These are phyloP conservation scores for Xyrauchen texanus DNA, from an alignment of 2,113 vertebrate species.

Conservation along the genomic window DNA sequence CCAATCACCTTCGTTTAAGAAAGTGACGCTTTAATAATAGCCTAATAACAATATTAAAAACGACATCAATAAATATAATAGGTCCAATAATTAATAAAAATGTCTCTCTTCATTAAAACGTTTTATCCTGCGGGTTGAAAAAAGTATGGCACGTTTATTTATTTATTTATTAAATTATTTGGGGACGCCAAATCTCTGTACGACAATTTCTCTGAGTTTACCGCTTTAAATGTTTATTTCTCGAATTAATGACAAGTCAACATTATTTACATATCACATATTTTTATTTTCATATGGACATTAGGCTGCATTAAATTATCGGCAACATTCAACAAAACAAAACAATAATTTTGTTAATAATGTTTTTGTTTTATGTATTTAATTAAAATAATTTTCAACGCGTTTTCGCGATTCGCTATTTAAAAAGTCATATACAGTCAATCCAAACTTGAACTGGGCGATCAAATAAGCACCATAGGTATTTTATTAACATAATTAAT, in stretches of 20 bases:
- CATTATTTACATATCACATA: neutral
- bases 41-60: neutral
- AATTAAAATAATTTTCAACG: no score
- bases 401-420: no score
- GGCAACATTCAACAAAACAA: no score
- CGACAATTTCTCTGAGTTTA: slow-evolving; percentile 31
- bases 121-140: neutral
- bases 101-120: neutral
- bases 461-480: no score
- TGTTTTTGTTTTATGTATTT: no score
- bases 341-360: no score
- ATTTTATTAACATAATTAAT: no score
- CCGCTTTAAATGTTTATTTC: slow-evolving; percentile 27
- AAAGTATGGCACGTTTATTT: slow-evolving; percentile 1
- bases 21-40: neutral
- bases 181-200: slow-evolving; percentile 34
- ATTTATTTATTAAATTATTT: no score
- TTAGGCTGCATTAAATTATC: no score
- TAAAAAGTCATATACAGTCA: no score
- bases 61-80: neutral
- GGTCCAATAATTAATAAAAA: neutral
- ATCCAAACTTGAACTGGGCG: no score
- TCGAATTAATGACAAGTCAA: slow-evolving; percentile 22
- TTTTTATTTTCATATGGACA: no score
- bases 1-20: neutral